These are phyloP conservation scores for Saxidomus purpurata DNA, from an alignment of 1,140 invertebrate species.

Conservation along the genomic window DNA sequence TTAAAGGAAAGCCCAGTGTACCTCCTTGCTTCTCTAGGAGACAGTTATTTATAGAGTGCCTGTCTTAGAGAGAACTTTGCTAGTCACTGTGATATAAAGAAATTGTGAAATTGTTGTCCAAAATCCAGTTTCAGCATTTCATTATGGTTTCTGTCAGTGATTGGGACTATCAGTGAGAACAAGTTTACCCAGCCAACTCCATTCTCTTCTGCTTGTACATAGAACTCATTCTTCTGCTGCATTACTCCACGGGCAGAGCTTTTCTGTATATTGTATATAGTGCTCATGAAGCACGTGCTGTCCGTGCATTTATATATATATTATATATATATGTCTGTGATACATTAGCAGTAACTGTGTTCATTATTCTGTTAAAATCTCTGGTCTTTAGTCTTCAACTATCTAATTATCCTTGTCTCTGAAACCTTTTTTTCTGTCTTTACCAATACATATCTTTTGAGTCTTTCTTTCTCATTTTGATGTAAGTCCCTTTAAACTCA, in stretches of 20 bases:
- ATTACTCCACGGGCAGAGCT: background rate
- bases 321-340: constrained; percentile 45
- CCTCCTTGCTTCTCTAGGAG: too few relatives aligned
- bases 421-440: background rate
- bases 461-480: background rate
- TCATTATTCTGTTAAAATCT: constrained; percentile 11
- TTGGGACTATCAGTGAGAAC: too few relatives aligned
- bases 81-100: too few relatives aligned
- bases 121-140: too few relatives aligned
- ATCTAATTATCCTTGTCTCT: background rate
- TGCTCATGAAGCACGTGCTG: background rate
- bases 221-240: background rate
- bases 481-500: background rate
- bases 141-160: too few relatives aligned
- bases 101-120: too few relatives aligned
- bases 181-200: too few relatives aligned
- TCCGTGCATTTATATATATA: constrained; percentile 21
- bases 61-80: too few relatives aligned
- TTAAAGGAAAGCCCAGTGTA: too few relatives aligned
- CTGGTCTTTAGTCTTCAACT: background rate
- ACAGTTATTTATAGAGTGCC: too few relatives aligned
- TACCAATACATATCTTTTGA: background rate
- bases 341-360: constrained; percentile 37
- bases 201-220: background rate
- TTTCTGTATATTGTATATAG: background rate